phyloP scores from a whole-genome alignment of 2,888 invertebrate genomes.

The Pristionchus fissidentatus region DNA sequence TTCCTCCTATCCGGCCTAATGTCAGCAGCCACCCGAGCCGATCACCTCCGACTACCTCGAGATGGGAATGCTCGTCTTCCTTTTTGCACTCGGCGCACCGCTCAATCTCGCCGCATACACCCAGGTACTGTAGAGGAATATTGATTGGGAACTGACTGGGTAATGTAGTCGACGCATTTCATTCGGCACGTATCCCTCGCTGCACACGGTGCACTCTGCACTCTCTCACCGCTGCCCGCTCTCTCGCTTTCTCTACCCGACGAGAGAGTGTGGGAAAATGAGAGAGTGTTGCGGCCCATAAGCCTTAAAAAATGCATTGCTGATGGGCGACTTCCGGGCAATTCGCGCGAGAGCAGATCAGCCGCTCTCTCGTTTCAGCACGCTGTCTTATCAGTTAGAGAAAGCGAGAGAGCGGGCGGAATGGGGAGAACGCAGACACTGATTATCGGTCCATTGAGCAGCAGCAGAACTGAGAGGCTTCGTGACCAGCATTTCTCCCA shows the following conservation, averaged over 20 bases:
- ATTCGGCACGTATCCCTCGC: background rate
- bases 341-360: no score
- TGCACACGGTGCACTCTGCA: background rate
- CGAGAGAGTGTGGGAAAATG: background rate
- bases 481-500: slow-evolving; percentile 8
- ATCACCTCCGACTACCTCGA: slow-evolving; percentile 74
- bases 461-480: background rate
- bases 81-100: slow-evolving; percentile 74
- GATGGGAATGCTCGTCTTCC: slow-evolving; percentile 64
- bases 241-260: background rate
- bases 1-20: background rate
- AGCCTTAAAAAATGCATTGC: background rate
- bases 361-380: no score
- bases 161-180: background rate
- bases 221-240: background rate
- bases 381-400: background rate
- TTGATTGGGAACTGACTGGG: background rate
- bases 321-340: no score
- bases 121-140: slow-evolving; percentile 60
- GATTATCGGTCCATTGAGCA: slow-evolving; percentile 28
- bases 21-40: slow-evolving; percentile 66
- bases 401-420: background rate
- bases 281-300: background rate
- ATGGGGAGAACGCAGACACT: slow-evolving; percentile 26
- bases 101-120: slow-evolving; percentile 74